Evolutionary conservation across 1,140 invertebrate genomes (phyloP).

Genomic region (Trichonephila inaurata): DNA sequence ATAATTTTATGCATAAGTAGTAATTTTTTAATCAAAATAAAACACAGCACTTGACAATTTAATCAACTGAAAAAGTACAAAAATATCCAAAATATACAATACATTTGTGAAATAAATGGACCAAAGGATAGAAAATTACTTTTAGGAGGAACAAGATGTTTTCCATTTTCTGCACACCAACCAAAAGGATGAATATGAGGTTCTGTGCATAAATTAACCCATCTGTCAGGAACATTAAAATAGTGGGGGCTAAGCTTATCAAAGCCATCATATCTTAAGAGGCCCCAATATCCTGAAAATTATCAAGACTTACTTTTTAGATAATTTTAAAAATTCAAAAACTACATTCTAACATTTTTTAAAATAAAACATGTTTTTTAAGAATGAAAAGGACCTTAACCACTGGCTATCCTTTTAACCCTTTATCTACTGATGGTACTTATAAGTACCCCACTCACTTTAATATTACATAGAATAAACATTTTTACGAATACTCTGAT

Average conservation of each 20-base stretch:
- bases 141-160: conserved; percentile 96
- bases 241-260: conserved; percentile 82
- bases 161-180: conserved; percentile 97
- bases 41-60: background rate
- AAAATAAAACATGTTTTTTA: too few relatives aligned
- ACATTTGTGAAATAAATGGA: background rate
- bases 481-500: too few relatives aligned
- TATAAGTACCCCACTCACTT: too few relatives aligned
- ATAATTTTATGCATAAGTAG: too few relatives aligned
- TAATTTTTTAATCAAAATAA: background rate
- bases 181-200: conserved; percentile 92
- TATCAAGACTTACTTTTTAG: background rate
- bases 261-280: conserved; percentile 96
- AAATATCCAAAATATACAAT: background rate
- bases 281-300: conserved; percentile 89
- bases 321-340: too few relatives aligned
- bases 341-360: too few relatives aligned
- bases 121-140: conserved; percentile 81
- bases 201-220: conserved; percentile 95
- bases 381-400: too few relatives aligned
- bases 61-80: background rate
- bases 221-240: conserved; percentile 94
- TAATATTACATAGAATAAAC: too few relatives aligned
- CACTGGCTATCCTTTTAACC: too few relatives aligned
- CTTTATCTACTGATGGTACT: too few relatives aligned